phyloP scores from a whole-genome alignment of 2,888 invertebrate genomes.

The Drosophila mettleri region DNA sequence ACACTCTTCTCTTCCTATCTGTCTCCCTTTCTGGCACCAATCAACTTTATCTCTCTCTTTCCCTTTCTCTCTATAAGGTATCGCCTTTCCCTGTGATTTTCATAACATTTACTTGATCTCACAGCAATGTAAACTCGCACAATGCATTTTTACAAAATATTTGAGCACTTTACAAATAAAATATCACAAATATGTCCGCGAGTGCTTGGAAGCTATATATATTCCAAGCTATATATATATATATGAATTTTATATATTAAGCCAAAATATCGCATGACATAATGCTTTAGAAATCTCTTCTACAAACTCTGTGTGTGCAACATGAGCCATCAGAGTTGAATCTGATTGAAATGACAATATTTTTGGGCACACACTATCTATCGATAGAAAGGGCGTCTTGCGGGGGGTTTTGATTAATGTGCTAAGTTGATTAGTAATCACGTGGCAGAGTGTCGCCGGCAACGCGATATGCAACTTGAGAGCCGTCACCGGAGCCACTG shows the following conservation, averaged over 20 bases:
- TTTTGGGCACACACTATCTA: conserved; percentile 5
- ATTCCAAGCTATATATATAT: neutral
- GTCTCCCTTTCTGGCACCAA: neutral
- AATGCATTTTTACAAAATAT: neutral
- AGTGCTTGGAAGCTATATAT: no score
- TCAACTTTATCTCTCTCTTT: no score
- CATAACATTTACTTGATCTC: neutral
- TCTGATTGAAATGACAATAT: conserved; percentile 14
- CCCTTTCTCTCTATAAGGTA: neutral
- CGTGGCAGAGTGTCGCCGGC: conserved; percentile 38
- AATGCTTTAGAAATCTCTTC: neutral
- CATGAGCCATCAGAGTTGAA: conserved; percentile 15
- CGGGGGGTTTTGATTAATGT: conserved; percentile 22
- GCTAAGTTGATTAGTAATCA: conserved; percentile 58
- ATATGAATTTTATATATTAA: neutral
- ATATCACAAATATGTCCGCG: neutral
- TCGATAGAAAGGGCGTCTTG: conserved; percentile 3
- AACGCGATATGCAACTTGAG: conserved; percentile 38
- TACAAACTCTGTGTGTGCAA: neutral
- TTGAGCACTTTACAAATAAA: neutral
- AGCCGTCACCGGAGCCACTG: conserved; percentile 29
- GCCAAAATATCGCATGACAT: neutral
- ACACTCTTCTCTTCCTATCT: neutral
- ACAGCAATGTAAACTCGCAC: neutral
- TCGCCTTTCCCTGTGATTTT: conserved; percentile 1